A percentile compares a stretch with the other conserved stretches of the same genome.
phyloP scores from a whole-genome alignment of 2,113 vertebrate genomes.

The Pygathrix nemaeus region DNA sequence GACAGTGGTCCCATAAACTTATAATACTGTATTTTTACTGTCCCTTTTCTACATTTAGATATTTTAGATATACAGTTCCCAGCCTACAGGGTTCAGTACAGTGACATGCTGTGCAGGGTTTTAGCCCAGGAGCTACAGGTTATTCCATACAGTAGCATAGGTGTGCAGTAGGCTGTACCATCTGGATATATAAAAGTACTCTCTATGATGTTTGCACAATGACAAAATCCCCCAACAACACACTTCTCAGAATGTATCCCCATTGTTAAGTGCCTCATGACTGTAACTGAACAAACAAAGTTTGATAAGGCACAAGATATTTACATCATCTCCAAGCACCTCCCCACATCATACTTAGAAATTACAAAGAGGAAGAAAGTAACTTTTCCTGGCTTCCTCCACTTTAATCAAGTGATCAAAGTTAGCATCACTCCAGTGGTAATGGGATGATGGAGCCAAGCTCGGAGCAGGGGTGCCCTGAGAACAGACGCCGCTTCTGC shows the following conservation, averaged over 20 bases:
- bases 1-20: not conserved
- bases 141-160: not conserved
- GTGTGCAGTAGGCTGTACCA: not conserved
- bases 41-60: not conserved
- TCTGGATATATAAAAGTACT: not conserved
- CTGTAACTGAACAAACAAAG: not conserved
- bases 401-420: slow-evolving; percentile 3
- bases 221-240: not conserved
- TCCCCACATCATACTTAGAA: not conserved
- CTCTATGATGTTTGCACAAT: not conserved
- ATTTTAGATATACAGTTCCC: not conserved
- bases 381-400: not conserved
- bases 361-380: not conserved
- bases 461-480: fast-evolving
- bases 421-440: not conserved
- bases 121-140: not conserved
- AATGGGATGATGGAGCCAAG: not conserved
- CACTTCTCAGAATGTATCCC: not conserved
- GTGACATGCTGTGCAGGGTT: not conserved
- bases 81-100: not conserved
- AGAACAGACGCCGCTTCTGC: not conserved
- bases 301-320: not conserved
- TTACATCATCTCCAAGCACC: not conserved
- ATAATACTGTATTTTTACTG: not conserved
- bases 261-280: not conserved